Conservation (phyloP, 2,113 vertebrate genomes). For the Seriola rivoliana region DNA sequence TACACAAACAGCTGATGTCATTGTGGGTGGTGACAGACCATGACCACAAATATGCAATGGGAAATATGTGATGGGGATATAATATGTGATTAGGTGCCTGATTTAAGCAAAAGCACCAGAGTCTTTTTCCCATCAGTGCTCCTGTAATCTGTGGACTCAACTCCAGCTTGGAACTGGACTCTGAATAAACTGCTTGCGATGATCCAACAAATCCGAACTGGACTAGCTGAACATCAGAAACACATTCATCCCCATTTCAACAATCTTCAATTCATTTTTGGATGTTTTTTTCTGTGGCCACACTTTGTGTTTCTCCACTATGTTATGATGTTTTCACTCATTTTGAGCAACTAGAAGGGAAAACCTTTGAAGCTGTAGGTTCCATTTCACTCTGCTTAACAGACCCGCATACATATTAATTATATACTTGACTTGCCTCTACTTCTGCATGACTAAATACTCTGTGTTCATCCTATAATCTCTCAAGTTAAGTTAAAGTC, state of each 20-base stretch:
- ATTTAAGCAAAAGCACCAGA: constrained; percentile 35
- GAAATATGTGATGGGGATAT: constrained; percentile 13
- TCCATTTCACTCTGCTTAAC: constrained; percentile 35
- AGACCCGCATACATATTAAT: constrained; percentile 40
- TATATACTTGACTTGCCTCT: constrained; percentile 48
- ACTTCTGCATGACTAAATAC: constrained; percentile 47
- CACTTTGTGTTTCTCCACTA: neutral
- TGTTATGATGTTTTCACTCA: neutral
- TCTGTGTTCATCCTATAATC: constrained; percentile 33
- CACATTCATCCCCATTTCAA: neutral
- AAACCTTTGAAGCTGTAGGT: constrained; percentile 41
- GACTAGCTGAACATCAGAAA: neutral
- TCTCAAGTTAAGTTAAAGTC: neutral
- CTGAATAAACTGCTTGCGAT: neutral
- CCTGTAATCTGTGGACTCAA: neutral
- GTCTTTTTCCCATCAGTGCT: constrained; percentile 2
- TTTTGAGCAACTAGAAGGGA: neutral
- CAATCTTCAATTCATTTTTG: neutral
- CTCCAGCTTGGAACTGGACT: neutral
- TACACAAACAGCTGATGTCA: constrained; percentile 17
- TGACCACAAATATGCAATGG: neutral
- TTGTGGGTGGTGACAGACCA: constrained; percentile 13
- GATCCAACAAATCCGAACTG: neutral
- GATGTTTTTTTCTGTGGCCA: neutral
- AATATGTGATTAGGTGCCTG: constrained; percentile 16